Base-by-base conservation (phyloP, 2,113 vertebrate species). In the Elephas maximus region DNA sequence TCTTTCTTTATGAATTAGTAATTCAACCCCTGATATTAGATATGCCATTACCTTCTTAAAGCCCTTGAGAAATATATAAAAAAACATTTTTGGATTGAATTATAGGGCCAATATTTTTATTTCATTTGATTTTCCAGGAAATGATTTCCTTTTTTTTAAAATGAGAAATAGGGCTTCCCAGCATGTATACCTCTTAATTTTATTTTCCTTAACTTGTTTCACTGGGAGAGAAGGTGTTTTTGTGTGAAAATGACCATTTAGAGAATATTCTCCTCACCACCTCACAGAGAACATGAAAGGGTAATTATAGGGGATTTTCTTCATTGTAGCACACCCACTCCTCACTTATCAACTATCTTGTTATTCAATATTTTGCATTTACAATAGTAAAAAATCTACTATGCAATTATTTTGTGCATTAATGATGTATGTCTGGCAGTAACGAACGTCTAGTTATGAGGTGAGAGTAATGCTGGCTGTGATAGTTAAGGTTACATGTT, bases 161-260 rank as follows among this genome's bases (percentile, higher is more conserved):
- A 48, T 89, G 41, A 69, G 28, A 92, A 93, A 87, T 28, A 88
- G 28, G 14, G 8, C 10, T 92, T 94, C 20, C 24, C 9, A 84
- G 65, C 4, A 76, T 1, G 0, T 41, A 20, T 69, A 14, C 30
- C 53, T 88, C 26, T 77, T 69, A 60, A 30, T 86, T 96, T 96
- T 62, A 41, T 83, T 93, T 95, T 95, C 20, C 41, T 95, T 76
- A 82, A 94, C 86, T 45, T 85, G 6, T 45, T 97, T 97, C 60
- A 62, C 0, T 79, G 9, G 26, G 57, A 48, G 20, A 48, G 69
- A 81, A 6, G 26, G 78, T 69, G 14, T 53, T 95, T 96, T 84
- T 69, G 74, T 94, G 11, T 67, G 57, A 94, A 96, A 85, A 91
- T 93, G 57, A 79, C 24, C 26, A 44, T 90, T 95, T 77, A 80